Evolutionary conservation across 2,797 vertebrate genomes (phyloP).

Genomic region (Menidia menidia): DNA sequence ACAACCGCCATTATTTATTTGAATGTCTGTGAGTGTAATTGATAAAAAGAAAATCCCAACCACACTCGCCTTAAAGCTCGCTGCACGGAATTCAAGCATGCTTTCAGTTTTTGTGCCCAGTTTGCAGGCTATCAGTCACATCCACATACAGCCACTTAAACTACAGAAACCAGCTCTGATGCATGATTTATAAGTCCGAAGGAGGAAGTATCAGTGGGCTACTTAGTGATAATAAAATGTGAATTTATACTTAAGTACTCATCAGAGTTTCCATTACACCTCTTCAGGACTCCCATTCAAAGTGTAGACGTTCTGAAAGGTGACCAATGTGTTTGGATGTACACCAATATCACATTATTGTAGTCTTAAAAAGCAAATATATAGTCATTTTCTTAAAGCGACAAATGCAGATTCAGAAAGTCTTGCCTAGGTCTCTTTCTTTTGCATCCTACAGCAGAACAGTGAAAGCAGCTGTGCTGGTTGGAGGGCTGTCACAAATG

Average conservation of each 20-base stretch:
- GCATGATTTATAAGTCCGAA: constrained; percentile 4
- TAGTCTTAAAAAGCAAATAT: not conserved
- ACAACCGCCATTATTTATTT: not conserved
- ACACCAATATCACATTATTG: not conserved
- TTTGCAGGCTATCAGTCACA: not conserved
- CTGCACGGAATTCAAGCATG: constrained; percentile 3
- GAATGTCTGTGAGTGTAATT: not conserved
- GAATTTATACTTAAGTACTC: not conserved
- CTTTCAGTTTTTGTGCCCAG: not conserved
- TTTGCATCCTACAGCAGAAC: constrained; percentile 30
- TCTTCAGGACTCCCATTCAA: not conserved
- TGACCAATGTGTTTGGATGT: no score
- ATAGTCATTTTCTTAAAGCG: not conserved
- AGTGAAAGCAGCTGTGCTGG: constrained; percentile 27
- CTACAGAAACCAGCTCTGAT: not conserved
- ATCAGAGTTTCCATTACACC: not conserved
- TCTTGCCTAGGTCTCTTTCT: constrained; percentile 6
- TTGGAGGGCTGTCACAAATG: constrained; percentile 57
- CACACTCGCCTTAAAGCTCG: not conserved
- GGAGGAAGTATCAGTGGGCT: not conserved
- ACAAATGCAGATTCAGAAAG: not conserved
- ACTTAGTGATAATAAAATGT: constrained; percentile 2
- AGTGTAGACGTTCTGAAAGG: not conserved
- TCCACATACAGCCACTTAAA: not conserved
- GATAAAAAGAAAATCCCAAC: not conserved